Evolutionary conservation across 2,797 vertebrate species (phyloP), one percentile per base, ranked within the genome.

Genomic region (Podarcis siculus): DNA sequence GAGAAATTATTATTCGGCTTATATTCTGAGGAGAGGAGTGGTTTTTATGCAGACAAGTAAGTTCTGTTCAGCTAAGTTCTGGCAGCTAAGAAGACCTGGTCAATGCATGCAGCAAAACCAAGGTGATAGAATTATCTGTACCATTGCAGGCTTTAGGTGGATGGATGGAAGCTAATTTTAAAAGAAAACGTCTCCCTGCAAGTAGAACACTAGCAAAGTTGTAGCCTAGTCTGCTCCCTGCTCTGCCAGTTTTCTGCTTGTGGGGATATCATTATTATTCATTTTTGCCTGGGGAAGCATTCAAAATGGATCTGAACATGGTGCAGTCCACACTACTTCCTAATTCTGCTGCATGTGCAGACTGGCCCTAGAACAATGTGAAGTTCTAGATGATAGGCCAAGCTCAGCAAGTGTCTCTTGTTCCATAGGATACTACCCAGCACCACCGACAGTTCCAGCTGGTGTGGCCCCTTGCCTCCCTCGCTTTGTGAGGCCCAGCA

Each of bases 401-500:
- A 89, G 95, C 89, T 80, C 81, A 92, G 94, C 96, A 92, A 64
- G 1, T 86, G 45, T 86, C 94, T 96, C 93, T 89, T 77, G 94
- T 97, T 96, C 96, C 95, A 55, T 96, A 98, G 98, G 98, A 89
- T 99, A 98, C 96, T 98, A 98, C 93, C 96, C 97, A 83, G 69
- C 78, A 0, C 93, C 97, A 93, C 97, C 98, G 90, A 98, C 98
- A 92, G 97, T 97, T 91, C 96, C 97, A 93, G 95, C 97, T 94
- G 96, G 96, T 49, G 96, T 97, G 96, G 95, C 98, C 97, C 96
- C 96, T 71, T 97, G 97, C 91, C 97, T 97, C 95, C 97, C 98
- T 92, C 98, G 98, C 85, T 99, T 98, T 95, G 97, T 98, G 92
- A 98, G 98, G 92, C 98, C 98, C 91, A 97, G 93, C 94, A 98